Base-by-base conservation (phyloP, 2,797 vertebrate species). In the Urosaurus nigricauda region DNA sequence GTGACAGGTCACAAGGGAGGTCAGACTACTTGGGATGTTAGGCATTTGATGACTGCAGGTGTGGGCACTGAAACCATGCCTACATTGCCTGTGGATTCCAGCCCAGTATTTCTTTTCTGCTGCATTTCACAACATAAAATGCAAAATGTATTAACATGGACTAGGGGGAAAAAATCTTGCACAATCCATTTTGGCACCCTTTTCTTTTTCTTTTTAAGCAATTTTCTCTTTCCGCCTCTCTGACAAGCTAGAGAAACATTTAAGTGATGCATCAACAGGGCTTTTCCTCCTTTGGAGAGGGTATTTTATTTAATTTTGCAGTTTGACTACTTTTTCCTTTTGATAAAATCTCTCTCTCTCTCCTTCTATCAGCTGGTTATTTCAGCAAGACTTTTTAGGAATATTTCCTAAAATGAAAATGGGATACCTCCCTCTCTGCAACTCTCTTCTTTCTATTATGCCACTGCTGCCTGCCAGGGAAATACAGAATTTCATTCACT, bases 171-270 rank as follows among this genome's bases (percentile, higher is more conserved):
- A 94, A 90, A 87, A 94, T 92, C 83, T 93, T 87, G 88, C 93
- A 93, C 84, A 92, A 95, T 94, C 93, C 89, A 79, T 92, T 74
- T 90, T 82, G 87, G 90, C 90, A 93, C 91, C 90, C 94, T 90
- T 89, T 86, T 92, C 82, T 37, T 53, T 37, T 24, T 92, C 94
- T 21, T 53, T 47, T 24, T 92, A 94, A 94, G 93, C 94, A 93
- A 95, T 95, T 95, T 96, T 94, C 92, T 95, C 85, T 83, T 75
- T 91, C 89, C 93, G 90, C 90, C 81, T 94, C 92, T 92, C 86
- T 89, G 93, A 90, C 90, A 92, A 90, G 86, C 87, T 77, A 79
- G 90, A 86, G 84, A 95, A 93, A 95, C 93, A 93, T 94, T 94
- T 93, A 94, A 94, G 93, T 94, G 95, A 95, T 93, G 93, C 91